phyloP scores from a whole-genome alignment of 1,140 invertebrate species.

The Trichonephila inaurata region DNA sequence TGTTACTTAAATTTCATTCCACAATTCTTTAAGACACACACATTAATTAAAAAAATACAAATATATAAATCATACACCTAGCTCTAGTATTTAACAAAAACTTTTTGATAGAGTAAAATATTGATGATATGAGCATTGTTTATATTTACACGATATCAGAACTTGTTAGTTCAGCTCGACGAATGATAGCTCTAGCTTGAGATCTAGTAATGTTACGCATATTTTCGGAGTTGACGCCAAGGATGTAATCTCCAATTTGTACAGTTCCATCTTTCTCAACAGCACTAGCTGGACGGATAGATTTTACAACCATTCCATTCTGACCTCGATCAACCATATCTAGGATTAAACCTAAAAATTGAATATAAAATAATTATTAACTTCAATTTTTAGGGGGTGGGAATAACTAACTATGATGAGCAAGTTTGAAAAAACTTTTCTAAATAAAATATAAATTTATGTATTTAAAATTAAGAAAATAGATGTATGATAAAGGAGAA shows the following conservation, averaged over 20 bases:
- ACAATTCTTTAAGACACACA: no score
- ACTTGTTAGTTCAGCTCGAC: conserved; percentile 84
- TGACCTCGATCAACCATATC: conserved; percentile 85
- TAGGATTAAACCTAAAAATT: conserved; percentile 82
- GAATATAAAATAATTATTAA: not conserved
- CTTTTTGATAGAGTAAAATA: no score
- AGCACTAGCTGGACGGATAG: conserved; percentile 83
- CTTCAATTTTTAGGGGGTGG: no score
- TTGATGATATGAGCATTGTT: not conserved
- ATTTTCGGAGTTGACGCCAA: conserved; percentile 86
- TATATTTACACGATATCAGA: conserved; percentile 82
- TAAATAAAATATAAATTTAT: no score
- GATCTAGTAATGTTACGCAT: conserved; percentile 85
- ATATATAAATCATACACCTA: no score
- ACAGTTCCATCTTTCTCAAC: conserved; percentile 84
- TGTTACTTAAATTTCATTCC: no score
- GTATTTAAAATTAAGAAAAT: no score
- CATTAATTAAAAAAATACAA: no score
- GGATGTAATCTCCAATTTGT: conserved; percentile 82
- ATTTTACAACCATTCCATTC: conserved; percentile 86
- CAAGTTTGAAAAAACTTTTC: no score
- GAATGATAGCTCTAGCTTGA: conserved; percentile 85
- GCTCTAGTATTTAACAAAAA: no score
- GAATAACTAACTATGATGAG: no score
- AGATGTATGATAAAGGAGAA: no score